Conservation (phyloP, 1,140 invertebrate species). For the Drosophila ogumai region DNA sequence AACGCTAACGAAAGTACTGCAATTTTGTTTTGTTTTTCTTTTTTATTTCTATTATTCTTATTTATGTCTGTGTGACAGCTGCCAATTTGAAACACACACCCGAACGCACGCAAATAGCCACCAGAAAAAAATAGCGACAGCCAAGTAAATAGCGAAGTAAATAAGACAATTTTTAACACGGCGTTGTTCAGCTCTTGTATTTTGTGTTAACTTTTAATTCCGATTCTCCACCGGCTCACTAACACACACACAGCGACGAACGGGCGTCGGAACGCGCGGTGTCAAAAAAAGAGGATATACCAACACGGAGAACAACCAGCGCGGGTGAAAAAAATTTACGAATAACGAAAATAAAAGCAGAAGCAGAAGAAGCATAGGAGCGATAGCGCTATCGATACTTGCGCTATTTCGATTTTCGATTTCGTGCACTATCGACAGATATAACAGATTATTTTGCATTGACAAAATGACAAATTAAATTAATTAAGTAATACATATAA, state of each 20-base stretch:
- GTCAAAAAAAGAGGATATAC: constrained; percentile 16
- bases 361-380: no score
- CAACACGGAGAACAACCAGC: constrained; percentile 14
- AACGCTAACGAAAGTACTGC: constrained; percentile 12
- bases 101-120: constrained; percentile 42
- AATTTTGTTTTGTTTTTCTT: constrained; percentile 36
- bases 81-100: constrained; percentile 43
- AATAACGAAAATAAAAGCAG: neutral
- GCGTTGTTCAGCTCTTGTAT: constrained; percentile 23
- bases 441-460: no score
- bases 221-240: constrained; percentile 27
- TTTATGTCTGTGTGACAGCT: constrained; percentile 37
- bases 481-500: no score
- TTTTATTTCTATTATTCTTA: constrained; percentile 17
- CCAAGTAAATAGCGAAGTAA: constrained; percentile 26
- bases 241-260: constrained; percentile 8
- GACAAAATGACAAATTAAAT: no score
- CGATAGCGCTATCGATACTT: no score
- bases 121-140: constrained; percentile 27
- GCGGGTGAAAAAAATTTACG: constrained; percentile 8
- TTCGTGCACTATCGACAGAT: no score
- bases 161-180: constrained; percentile 34
- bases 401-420: no score
- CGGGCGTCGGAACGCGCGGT: constrained; percentile 20
- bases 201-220: constrained; percentile 17